phyloP scores from a whole-genome alignment of 2,113 vertebrate species.

The Serinus canaria region DNA sequence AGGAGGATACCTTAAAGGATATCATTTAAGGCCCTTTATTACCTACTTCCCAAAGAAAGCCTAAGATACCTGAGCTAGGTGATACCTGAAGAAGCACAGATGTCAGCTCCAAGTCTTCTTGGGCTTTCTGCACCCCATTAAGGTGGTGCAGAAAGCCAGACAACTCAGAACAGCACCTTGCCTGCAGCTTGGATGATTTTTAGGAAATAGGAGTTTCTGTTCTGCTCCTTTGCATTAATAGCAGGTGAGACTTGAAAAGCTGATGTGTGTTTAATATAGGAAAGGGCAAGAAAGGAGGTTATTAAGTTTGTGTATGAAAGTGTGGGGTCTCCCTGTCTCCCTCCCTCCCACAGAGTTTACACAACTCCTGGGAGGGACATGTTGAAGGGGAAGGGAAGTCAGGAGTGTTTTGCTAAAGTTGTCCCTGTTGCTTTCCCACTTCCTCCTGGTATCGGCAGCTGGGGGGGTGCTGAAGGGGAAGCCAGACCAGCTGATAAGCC shows the following conservation, averaged over 20 bases:
- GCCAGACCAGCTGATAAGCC: not conserved
- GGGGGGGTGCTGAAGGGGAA: not conserved
- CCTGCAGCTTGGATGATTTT: not conserved
- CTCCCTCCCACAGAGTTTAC: not conserved
- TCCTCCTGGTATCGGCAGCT: not conserved
- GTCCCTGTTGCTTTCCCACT: slow-evolving; percentile 2
- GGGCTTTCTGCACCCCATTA: no score
- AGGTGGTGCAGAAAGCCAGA: not conserved
- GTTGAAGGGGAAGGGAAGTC: slow-evolving; percentile 4
- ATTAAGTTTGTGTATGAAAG: not conserved
- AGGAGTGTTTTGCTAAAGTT: not conserved
- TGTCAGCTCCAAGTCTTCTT: not conserved
- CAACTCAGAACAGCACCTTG: not conserved
- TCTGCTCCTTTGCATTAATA: not conserved
- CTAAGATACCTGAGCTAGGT: not conserved
- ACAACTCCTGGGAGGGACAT: not conserved
- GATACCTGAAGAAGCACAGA: not conserved
- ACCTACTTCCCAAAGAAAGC: not conserved
- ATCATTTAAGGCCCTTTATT: not conserved
- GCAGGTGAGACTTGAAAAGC: not conserved
- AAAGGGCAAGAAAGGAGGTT: not conserved
- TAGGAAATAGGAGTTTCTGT: not conserved
- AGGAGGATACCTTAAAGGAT: not conserved
- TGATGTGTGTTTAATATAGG: fast-evolving
- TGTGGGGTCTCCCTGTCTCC: fast-evolving